These are phyloP conservation scores for Centruroides vittatus DNA, from an alignment of 1,140 invertebrate species.

Conservation along the genomic window DNA sequence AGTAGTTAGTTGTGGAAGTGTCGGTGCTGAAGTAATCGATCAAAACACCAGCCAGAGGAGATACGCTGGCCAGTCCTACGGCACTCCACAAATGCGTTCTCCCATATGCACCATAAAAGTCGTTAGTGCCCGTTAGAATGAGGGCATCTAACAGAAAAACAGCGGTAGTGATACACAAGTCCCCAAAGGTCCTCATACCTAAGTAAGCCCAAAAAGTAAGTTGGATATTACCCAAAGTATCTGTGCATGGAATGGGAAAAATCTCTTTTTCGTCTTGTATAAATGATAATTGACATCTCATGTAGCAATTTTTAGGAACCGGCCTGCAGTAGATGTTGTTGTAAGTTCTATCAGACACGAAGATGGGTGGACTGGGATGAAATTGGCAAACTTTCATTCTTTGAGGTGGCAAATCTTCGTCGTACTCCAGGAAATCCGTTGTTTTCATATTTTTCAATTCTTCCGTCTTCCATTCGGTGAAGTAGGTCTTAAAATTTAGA, in stretches of 20 bases:
- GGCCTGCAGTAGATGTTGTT: slow-evolving; percentile 17
- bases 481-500: slow-evolving; percentile 17
- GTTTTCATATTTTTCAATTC: slow-evolving; percentile 1
- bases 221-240: slow-evolving; percentile 15
- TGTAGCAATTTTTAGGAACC: slow-evolving; percentile 8
- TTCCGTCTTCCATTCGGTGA: slow-evolving; percentile 15
- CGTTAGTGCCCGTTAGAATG: slow-evolving; percentile 12
- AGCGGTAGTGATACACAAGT: slow-evolving; percentile 15
- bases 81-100: slow-evolving; percentile 11
- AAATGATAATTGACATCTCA: slow-evolving; percentile 16
- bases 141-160: slow-evolving; percentile 17
- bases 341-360: slow-evolving; percentile 14
- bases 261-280: slow-evolving; percentile 1
- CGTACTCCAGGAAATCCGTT: not conserved
- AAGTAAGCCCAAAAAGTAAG: slow-evolving; percentile 19
- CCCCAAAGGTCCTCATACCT: slow-evolving; percentile 12
- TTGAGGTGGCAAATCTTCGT: not conserved
- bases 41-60: slow-evolving; percentile 2
- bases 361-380: slow-evolving; percentile 12
- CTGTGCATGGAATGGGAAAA: slow-evolving; percentile 14
- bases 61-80: not conserved
- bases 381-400: slow-evolving; percentile 14
- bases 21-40: slow-evolving; percentile 6
- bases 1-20: slow-evolving; percentile 3
- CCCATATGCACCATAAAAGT: slow-evolving; percentile 20